Evolutionary conservation across 2,113 vertebrate species (phyloP).

Genomic region (Crotalus viridis): DNA sequence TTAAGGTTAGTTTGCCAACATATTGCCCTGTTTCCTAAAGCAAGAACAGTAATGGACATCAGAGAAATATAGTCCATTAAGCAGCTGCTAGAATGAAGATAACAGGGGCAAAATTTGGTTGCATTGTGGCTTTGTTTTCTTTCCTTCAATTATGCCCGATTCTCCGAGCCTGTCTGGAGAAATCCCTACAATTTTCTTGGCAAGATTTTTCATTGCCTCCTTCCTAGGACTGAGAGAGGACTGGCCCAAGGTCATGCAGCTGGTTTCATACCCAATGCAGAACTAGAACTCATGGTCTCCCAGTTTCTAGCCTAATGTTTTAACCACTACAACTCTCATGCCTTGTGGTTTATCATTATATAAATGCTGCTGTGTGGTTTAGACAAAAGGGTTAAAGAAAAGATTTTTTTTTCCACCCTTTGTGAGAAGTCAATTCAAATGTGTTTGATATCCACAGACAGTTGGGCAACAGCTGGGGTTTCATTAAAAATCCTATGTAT

Average conservation of each 20-base stretch:
- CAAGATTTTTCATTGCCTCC: neutral
- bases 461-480: conserved; percentile 62
- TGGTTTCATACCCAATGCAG: neutral
- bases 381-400: conserved; percentile 64
- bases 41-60: neutral
- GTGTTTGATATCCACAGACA: conserved; percentile 45
- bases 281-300: neutral
- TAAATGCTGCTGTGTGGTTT: conserved; percentile 31
- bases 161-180: neutral
- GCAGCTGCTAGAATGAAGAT: conserved; percentile 49
- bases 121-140: conserved; percentile 39
- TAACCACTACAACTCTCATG: neutral
- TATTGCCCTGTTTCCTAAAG: neutral
- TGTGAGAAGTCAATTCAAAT: conserved; percentile 47
- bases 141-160: neutral
- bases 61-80: conserved; percentile 26
- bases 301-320: neutral
- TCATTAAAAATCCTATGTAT: conserved; percentile 67
- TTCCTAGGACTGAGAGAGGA: neutral
- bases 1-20: neutral
- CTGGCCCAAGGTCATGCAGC: neutral
- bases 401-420: neutral
- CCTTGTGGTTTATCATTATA: conserved; percentile 53
- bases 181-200: neutral
- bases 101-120: conserved; percentile 40